Conservation (phyloP, 1,140 invertebrate genomes). For the Probaryconus sp. region DNA sequence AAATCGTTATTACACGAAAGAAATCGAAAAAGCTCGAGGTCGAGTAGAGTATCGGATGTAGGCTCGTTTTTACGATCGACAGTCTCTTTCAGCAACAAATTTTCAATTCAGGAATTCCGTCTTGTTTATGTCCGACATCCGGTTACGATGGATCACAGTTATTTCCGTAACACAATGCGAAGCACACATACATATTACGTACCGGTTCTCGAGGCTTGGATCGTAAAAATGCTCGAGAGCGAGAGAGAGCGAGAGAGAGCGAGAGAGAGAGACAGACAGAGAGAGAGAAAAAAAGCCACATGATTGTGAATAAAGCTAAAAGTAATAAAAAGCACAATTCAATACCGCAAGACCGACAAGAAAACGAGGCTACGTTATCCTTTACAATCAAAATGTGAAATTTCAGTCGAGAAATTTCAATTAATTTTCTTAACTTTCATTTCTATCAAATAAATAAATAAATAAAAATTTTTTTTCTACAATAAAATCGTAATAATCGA, state of each 20-base stretch:
- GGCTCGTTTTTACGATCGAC: conserved; percentile 43
- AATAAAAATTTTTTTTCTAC: no score
- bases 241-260: conserved; percentile 11
- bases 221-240: conserved; percentile 28
- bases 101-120: conserved; percentile 54
- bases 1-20: conserved; percentile 26
- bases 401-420: conserved; percentile 47
- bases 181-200: conserved; percentile 11
- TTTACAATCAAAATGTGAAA: conserved; percentile 11
- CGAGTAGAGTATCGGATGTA: conserved; percentile 14
- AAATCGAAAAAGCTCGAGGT: neutral
- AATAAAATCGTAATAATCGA: no score
- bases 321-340: conserved; percentile 47
- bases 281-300: conserved; percentile 16
- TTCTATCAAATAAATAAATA: no score
- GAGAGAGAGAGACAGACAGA: neutral
- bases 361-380: conserved; percentile 17
- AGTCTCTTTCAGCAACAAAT: conserved; percentile 36
- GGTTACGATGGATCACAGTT: conserved; percentile 56
- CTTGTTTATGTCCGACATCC: conserved; percentile 53
- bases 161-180: conserved; percentile 45
- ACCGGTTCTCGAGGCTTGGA: conserved; percentile 18
- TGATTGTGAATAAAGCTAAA: conserved; percentile 42
- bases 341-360: conserved; percentile 19
- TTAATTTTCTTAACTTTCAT: no score